phyloP scores from a whole-genome alignment of 2,888 invertebrate genomes.

The Aromia moschata region DNA sequence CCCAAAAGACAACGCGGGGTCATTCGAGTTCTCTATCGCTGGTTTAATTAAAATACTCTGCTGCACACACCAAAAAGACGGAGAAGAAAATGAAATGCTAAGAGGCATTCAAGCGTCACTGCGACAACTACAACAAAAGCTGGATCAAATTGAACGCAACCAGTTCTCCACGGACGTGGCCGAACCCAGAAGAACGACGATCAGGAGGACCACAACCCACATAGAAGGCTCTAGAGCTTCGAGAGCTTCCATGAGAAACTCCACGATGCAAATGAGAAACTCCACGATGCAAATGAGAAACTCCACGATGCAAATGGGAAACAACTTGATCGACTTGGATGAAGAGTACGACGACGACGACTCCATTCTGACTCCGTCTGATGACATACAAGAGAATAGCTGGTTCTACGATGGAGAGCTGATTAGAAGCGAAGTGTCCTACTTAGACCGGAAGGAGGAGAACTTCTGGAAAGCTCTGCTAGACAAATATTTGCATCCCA shows the following conservation, averaged over 20 bases:
- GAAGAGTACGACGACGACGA: slow-evolving; percentile 32
- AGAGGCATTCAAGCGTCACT: slow-evolving; percentile 57
- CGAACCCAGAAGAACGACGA: slow-evolving; percentile 36
- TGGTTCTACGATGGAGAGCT: slow-evolving; percentile 79
- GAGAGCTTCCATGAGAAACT: slow-evolving; percentile 16
- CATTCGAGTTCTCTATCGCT: slow-evolving; percentile 65
- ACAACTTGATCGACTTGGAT: not conserved
- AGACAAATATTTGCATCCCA: slow-evolving; percentile 77
- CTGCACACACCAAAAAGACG: slow-evolving; percentile 63
- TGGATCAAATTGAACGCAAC: slow-evolving; percentile 61
- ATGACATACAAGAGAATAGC: slow-evolving; percentile 49
- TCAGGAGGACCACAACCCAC: slow-evolving; percentile 36
- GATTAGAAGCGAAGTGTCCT: slow-evolving; percentile 71
- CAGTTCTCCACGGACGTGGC: slow-evolving; percentile 28
- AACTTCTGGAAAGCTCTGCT: slow-evolving; percentile 83
- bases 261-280: slow-evolving; percentile 10
- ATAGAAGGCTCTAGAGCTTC: slow-evolving; percentile 46
- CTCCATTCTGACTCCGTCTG: slow-evolving; percentile 64
- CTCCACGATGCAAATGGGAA: not conserved
- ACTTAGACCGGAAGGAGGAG: slow-evolving; percentile 72
- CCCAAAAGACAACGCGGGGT: slow-evolving; percentile 61
- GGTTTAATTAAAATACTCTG: slow-evolving; percentile 67
- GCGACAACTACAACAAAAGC: slow-evolving; percentile 60
- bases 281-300: not conserved
- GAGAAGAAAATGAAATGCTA: slow-evolving; percentile 62